Base-by-base conservation (phyloP, 2,113 vertebrate genomes). In the Pedionomus torquatus region DNA sequence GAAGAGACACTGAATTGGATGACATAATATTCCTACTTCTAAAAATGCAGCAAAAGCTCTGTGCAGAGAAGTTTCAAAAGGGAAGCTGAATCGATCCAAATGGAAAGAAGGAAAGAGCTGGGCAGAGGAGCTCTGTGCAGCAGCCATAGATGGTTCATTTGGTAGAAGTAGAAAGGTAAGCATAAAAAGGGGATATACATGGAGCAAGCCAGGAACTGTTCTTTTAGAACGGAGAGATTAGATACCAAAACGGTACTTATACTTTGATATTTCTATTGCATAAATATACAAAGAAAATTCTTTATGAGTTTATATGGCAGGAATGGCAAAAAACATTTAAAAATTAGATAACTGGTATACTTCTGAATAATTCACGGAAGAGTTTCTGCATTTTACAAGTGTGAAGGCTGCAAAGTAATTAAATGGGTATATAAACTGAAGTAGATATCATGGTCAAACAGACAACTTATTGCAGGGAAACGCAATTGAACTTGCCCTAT, bases 381-480 rank as follows among this genome's bases (percentile, higher is more conserved):
- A 81, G 17, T 43, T 87, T 72, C 65, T 95, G 31, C 17, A 58
- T 90, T 91, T 93, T 94, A 63, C 15, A 77, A 70, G 23, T 49
- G 52, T 4, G 39, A 83, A 77, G 68, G 49, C 8, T 33, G 72
- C 37, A 82, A 63, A 64, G 63, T 89, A 89, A 95, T 87, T 92
- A 93, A 86, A 70, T 80, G 49, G 13, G 8, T 80, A 26, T 60
- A 65, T 48, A 82, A 84, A 89, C 48, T 1, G 3, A 87, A 89
- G 57, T 31, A 80, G 87, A 57, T 95, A 95, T 94, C 85, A 81
- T 75, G 76, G 83, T 87, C 90, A 95, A 87, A 64, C 74, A 96
- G 90, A 93, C 66, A 90, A 92, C 61, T 65, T 85, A 61, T 79
- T 87, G 52, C 78, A 87, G 55, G 65, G 69, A 90, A 87, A 87